phyloP scores from a whole-genome alignment of 1,140 invertebrate species.

The Papilio dardanus region DNA sequence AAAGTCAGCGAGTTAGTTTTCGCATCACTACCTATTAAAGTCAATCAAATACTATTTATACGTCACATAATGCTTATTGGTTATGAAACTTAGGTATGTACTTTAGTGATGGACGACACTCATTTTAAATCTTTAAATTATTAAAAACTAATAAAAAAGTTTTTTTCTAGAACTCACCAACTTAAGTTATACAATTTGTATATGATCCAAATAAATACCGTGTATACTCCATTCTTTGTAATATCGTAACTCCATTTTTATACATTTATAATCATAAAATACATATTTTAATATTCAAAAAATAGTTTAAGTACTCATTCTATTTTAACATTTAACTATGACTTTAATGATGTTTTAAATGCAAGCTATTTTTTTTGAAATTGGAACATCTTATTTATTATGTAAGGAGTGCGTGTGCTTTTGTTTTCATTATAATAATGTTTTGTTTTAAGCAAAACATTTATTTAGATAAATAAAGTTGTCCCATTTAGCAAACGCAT shows the following conservation, averaged over 20 bases:
- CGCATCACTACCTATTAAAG: slow-evolving; percentile 21
- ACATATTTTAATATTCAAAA: neutral
- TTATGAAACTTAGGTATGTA: neutral
- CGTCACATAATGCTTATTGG: slow-evolving; percentile 15
- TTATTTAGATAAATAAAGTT: slow-evolving; percentile 31
- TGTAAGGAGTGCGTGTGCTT: neutral
- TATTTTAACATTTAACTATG: neutral
- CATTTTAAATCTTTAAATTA: too few relatives aligned
- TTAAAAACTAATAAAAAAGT: neutral
- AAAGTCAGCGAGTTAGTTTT: neutral
- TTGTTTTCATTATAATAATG: neutral
- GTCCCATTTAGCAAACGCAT: slow-evolving; percentile 1
- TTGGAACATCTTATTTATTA: neutral
- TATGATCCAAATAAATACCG: too few relatives aligned
- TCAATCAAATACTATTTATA: slow-evolving; percentile 24
- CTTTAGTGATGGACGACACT: neutral
- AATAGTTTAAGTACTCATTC: neutral
- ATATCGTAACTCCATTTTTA: too few relatives aligned
- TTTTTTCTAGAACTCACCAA: too few relatives aligned
- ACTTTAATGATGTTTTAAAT: too few relatives aligned
- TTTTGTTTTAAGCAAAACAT: slow-evolving; percentile 9
- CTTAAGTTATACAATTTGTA: too few relatives aligned
- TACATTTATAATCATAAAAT: too few relatives aligned
- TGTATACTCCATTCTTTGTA: too few relatives aligned
- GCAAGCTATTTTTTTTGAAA: neutral